These are phyloP conservation scores for Drosophila anomalata DNA, from an alignment of 2,888 invertebrate genomes.

Conservation along the genomic window DNA sequence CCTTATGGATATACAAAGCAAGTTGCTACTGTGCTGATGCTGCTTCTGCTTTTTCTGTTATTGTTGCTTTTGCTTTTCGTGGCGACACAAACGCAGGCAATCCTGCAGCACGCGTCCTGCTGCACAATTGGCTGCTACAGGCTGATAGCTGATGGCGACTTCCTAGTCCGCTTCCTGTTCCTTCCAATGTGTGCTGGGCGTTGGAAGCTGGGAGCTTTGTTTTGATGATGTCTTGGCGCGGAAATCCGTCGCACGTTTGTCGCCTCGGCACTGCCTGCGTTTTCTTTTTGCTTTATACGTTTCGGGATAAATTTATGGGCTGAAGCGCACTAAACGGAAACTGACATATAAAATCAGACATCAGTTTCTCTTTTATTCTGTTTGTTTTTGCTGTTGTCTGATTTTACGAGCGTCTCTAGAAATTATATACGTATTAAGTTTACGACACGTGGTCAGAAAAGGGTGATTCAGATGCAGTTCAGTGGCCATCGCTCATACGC, in stretches of 20 bases:
- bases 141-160: conserved; percentile 48
- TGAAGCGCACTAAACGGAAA: conserved; percentile 65
- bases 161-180: conserved; percentile 64
- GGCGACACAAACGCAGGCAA: conserved; percentile 36
- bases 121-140: conserved; percentile 65
- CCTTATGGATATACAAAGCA: conserved; percentile 66
- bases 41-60: conserved; percentile 35
- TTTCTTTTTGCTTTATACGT: conserved; percentile 31
- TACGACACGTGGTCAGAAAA: conserved; percentile 48
- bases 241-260: conserved; percentile 64
- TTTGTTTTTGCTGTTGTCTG: conserved; percentile 23
- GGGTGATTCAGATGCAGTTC: conserved; percentile 23
- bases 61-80: conserved; percentile 29
- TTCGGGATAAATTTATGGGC: conserved; percentile 54
- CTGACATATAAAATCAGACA: conserved; percentile 51
- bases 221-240: conserved; percentile 59
- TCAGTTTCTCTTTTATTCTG: neutral
- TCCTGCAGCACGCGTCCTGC: conserved; percentile 56
- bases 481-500: conserved; percentile 58
- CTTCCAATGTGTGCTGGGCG: conserved; percentile 41
- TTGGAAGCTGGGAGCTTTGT: conserved; percentile 14
- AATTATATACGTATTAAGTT: conserved; percentile 45
- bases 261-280: conserved; percentile 39
- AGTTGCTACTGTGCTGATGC: conserved; percentile 36
- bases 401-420: conserved; percentile 37